Conservation (phyloP, 2,113 vertebrate species). For the Turdus rufiventris region DNA sequence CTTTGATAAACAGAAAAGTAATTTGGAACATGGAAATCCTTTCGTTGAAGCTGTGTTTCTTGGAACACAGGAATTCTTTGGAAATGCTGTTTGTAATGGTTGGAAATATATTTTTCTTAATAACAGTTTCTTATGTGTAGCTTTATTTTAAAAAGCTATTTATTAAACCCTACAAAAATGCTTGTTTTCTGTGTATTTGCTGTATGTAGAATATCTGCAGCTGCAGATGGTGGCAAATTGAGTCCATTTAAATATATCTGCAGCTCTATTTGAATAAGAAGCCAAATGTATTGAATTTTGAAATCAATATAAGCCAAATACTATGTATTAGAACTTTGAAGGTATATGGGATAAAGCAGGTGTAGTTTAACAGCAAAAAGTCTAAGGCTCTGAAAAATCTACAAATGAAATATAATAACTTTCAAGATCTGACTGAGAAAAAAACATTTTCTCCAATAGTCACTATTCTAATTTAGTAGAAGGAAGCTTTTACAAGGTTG, state of each 20-base stretch:
- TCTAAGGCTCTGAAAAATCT: background rate
- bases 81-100: background rate
- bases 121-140: background rate
- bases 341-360: background rate
- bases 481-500: slow-evolving; percentile 55
- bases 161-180: background rate
- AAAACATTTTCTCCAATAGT: slow-evolving; percentile 54
- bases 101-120: background rate
- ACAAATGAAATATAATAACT: slow-evolving; percentile 23
- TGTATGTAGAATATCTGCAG: background rate
- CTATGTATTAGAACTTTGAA: background rate
- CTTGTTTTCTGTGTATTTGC: background rate
- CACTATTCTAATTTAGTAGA: slow-evolving; percentile 64
- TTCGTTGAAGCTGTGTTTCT: background rate
- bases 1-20: background rate
- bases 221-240: background rate
- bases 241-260: background rate
- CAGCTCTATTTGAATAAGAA: background rate
- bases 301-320: background rate
- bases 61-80: background rate
- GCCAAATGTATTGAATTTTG: background rate
- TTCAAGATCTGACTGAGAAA: background rate
- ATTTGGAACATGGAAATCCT: background rate
- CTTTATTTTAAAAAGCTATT: background rate
- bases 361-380: background rate